A percentile compares a stretch with the other conserved stretches of the same genome.
phyloP scores from a whole-genome alignment of 2,113 vertebrate species.

The Anguilla japonica region DNA sequence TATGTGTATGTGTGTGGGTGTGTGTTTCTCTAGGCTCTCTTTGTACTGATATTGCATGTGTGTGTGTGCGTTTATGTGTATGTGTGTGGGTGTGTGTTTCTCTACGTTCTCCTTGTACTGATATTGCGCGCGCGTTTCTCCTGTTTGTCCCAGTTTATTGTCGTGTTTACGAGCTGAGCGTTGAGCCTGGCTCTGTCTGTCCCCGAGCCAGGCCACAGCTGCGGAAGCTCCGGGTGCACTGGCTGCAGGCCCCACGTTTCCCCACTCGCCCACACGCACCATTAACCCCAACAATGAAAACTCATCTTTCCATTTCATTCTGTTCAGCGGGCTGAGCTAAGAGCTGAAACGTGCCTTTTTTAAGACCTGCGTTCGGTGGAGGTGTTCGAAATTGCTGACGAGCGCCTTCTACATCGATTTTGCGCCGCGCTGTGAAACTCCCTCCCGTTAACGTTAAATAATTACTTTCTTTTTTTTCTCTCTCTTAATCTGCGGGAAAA shows the following conservation, averaged over 20 bases:
- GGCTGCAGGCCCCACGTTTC: background rate
- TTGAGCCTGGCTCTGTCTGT: background rate
- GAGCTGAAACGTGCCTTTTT: background rate
- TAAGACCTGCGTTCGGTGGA: background rate
- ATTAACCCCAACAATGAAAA: conserved; percentile 31
- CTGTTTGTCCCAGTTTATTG: background rate
- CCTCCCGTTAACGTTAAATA: background rate
- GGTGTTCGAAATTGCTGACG: conserved; percentile 14
- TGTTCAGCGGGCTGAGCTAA: background rate
- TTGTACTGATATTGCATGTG: background rate
- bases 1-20: background rate
- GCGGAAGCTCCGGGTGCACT: background rate
- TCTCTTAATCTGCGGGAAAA: conserved; percentile 8
- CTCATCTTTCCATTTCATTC: conserved; percentile 16
- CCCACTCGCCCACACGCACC: conserved; percentile 16
- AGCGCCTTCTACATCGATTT: conserved; percentile 25
- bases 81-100: background rate
- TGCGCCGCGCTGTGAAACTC: conserved; percentile 14
- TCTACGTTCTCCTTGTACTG: background rate
- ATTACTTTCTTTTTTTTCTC: background rate
- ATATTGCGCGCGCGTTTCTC: background rate
- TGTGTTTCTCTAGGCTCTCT: background rate
- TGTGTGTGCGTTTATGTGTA: background rate
- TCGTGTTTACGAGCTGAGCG: background rate
- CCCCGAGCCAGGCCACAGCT: conserved; percentile 17